Conservation (phyloP, 2,888 invertebrate species). For the Ornithoptera alexandrae region DNA sequence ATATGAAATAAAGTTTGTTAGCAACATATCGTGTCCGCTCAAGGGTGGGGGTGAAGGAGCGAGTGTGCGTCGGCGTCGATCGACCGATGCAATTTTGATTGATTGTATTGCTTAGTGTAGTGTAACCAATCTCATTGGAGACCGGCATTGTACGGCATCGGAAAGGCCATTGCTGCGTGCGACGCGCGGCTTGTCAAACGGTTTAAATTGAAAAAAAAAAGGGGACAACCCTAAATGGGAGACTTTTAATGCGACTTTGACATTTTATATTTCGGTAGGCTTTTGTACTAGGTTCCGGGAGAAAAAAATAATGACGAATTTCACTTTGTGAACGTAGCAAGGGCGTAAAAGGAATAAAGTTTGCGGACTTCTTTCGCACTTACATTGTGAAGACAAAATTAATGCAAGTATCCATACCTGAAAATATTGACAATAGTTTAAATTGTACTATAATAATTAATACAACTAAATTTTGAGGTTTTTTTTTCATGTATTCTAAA, state of each 20-base stretch:
- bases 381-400: too few species aligned
- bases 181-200: conserved; percentile 75
- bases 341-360: neutral
- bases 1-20: conserved; percentile 21
- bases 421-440: too few species aligned
- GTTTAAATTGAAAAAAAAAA: conserved; percentile 75
- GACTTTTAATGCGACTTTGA: conserved; percentile 59
- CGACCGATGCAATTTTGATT: conserved; percentile 78
- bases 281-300: conserved; percentile 49
- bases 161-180: conserved; percentile 71
- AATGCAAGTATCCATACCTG: too few species aligned
- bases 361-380: neutral
- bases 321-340: conserved; percentile 18
- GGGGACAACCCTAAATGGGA: conserved; percentile 71
- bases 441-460: too few species aligned
- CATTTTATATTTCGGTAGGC: conserved; percentile 71
- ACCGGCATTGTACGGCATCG: conserved; percentile 69
- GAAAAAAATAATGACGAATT: conserved; percentile 37
- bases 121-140: conserved; percentile 80
- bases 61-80: conserved; percentile 62
- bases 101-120: conserved; percentile 80
- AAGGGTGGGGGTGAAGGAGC: conserved; percentile 41
- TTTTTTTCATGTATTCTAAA: too few species aligned
- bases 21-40: conserved; percentile 34
- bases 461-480: too few species aligned